Evolutionary conservation across 2,888 invertebrate species (phyloP).

Genomic region (Pheosia tremula): DNA sequence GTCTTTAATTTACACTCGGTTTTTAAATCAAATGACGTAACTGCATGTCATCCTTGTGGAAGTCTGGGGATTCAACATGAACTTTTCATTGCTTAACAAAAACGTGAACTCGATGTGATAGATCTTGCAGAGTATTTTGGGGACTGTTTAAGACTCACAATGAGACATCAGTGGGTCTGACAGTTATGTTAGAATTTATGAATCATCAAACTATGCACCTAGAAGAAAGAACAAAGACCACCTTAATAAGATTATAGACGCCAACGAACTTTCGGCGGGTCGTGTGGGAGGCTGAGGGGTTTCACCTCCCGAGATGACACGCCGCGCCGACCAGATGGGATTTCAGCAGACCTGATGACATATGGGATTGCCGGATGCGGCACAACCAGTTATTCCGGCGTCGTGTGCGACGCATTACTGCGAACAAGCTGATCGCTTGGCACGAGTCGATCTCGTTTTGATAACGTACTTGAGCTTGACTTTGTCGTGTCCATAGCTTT

Average conservation of each 20-base stretch:
- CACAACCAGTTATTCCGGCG: constrained; percentile 20
- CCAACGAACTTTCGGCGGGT: constrained; percentile 1
- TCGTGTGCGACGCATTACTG: constrained; percentile 26
- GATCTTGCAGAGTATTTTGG: too few relatives aligned
- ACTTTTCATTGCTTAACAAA: too few relatives aligned
- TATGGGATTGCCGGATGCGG: constrained; percentile 8
- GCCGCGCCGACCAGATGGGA: constrained; percentile 3
- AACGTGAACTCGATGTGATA: too few relatives aligned
- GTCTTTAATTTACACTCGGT: too few relatives aligned
- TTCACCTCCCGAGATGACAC: constrained; percentile 4
- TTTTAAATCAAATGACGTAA: too few relatives aligned
- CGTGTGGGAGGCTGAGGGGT: constrained; percentile 6
- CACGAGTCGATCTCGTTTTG: constrained; percentile 12
- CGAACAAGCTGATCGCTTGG: constrained; percentile 27
- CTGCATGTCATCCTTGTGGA: too few relatives aligned
- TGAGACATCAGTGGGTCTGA: neutral
- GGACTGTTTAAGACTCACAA: neutral
- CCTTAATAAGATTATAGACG: constrained; percentile 2
- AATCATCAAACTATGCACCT: neutral
- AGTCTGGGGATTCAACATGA: too few relatives aligned
- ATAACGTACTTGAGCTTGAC: constrained; percentile 31
- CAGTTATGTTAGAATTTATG: neutral
- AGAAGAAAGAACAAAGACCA: neutral
- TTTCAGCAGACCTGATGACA: neutral
- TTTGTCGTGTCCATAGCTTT: constrained; percentile 17